Percentiles rank a stretch among this genome's conserved stretches.
These are phyloP conservation scores for Pelodiscus sinensis DNA, from an alignment of 2,113 vertebrate genomes.

Conservation along the genomic window DNA sequence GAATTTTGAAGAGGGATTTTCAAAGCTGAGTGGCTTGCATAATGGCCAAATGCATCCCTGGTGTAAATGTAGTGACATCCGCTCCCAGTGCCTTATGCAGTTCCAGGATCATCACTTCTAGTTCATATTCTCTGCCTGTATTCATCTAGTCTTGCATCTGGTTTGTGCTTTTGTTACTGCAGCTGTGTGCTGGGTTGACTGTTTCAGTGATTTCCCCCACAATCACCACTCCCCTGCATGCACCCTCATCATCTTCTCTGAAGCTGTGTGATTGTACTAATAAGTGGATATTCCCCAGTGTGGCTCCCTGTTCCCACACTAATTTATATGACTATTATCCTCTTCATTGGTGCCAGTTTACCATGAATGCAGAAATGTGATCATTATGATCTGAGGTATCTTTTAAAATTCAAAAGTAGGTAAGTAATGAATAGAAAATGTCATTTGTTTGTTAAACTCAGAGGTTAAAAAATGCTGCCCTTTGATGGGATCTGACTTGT, in stretches of 20 bases:
- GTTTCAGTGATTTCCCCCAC: conserved; percentile 12
- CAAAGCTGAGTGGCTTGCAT: neutral
- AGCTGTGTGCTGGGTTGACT: conserved; percentile 63
- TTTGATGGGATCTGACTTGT: neutral
- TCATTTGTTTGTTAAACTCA: conserved; percentile 10
- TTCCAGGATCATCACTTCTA: rapidly evolving
- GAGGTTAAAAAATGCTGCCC: conserved; percentile 3
- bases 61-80: neutral
- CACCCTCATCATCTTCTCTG: neutral
- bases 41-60: neutral
- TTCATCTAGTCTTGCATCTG: neutral
- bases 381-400: conserved; percentile 35
- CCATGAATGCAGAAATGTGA: conserved; percentile 53
- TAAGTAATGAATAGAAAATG: neutral
- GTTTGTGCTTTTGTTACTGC: conserved; percentile 55
- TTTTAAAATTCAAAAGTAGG: conserved; percentile 35
- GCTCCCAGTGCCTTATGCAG: rapidly evolving
- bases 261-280: conserved; percentile 59
- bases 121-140: neutral
- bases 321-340: conserved; percentile 66
- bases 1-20: neutral
- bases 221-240: conserved; percentile 21
- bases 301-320: conserved; percentile 56
- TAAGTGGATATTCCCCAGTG: conserved; percentile 26
- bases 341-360: conserved; percentile 35